phyloP scores from a whole-genome alignment of 1,140 invertebrate species.

The Hyphantria cunea region DNA sequence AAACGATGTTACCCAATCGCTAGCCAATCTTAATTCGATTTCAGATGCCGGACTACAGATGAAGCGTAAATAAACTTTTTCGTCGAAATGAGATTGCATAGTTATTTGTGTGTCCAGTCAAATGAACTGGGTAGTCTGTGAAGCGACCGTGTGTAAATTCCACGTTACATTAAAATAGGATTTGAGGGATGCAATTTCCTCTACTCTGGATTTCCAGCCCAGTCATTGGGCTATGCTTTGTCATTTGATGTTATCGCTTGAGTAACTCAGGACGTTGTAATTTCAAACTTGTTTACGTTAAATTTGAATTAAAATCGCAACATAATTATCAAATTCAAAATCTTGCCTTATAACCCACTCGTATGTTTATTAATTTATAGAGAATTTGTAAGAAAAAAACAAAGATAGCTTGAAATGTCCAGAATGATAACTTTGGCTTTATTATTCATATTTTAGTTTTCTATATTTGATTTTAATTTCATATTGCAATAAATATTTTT shows the following conservation, averaged over 20 bases:
- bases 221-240: conserved; percentile 54
- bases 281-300: conserved; percentile 28
- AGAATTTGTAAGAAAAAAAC: too few species aligned
- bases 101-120: conserved; percentile 14
- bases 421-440: too few species aligned
- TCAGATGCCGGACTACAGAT: conserved; percentile 11
- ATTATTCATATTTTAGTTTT: not conserved
- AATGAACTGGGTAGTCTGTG: conserved; percentile 41
- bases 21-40: conserved; percentile 23
- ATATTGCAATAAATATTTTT: not conserved
- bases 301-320: conserved; percentile 27
- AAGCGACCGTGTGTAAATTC: conserved; percentile 45
- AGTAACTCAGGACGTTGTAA: conserved; percentile 50
- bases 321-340: too few species aligned
- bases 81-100: not conserved
- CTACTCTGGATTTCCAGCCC: conserved; percentile 19
- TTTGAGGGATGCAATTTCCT: conserved; percentile 66
- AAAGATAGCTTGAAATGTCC: too few species aligned
- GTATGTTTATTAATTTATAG: not conserved
- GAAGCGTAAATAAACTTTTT: conserved; percentile 16
- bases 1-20: conserved; percentile 20
- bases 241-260: conserved; percentile 47
- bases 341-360: too few species aligned
- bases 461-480: not conserved
- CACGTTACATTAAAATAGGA: conserved; percentile 49